phyloP scores from a whole-genome alignment of 2,888 invertebrate species.

The Tipula confusa region DNA sequence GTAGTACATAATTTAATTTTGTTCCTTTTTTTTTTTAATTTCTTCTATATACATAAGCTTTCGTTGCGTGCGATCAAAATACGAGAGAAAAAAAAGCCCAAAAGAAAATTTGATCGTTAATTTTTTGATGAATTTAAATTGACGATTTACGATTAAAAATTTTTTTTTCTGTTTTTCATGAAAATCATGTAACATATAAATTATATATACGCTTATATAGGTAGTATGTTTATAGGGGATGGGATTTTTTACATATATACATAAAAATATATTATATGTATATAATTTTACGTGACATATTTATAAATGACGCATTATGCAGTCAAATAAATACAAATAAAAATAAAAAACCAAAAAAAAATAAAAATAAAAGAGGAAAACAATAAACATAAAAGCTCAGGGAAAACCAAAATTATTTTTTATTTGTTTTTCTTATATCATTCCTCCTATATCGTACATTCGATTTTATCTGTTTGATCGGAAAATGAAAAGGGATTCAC shows the following conservation, averaged over 20 bases:
- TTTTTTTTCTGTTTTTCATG: too few relatives aligned
- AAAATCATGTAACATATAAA: not conserved
- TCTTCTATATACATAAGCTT: not conserved
- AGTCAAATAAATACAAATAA: conserved; percentile 31
- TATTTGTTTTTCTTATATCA: conserved; percentile 15
- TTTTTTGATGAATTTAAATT: not conserved
- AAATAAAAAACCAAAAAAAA: conserved; percentile 27
- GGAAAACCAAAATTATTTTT: conserved; percentile 20
- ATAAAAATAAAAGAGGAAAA: not conserved
- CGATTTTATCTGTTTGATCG: conserved; percentile 5
- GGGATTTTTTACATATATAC: not conserved
- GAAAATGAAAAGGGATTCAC: not conserved
- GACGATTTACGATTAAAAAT: not conserved
- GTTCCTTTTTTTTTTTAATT: not conserved
- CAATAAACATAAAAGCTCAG: conserved; percentile 28
- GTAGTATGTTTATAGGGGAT: not conserved
- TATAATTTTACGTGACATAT: conserved; percentile 39
- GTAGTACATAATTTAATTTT: not conserved
- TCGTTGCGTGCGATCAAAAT: not conserved
- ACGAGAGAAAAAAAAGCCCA: not conserved
- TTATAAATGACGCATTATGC: conserved; percentile 38
- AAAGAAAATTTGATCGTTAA: not conserved
- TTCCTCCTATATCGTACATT: not conserved
- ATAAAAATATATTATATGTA: conserved; percentile 27
- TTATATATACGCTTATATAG: not conserved